A percentile compares a stretch with the other conserved stretches of the same genome.
Evolutionary conservation across 2,113 vertebrate genomes (phyloP).

Genomic region (Mionectes macconnelli): DNA sequence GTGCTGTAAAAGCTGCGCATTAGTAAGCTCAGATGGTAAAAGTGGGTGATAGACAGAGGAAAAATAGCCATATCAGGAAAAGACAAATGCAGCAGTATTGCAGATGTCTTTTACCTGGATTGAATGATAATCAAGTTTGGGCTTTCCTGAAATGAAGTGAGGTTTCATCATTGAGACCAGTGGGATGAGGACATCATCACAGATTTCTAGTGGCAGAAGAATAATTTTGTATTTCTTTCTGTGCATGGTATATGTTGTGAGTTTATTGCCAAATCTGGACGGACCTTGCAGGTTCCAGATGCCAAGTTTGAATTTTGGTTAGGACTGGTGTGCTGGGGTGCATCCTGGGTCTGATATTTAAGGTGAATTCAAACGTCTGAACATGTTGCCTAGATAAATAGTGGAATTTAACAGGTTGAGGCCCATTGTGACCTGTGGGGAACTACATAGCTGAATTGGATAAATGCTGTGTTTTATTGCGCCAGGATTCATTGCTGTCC

Average conservation of each 20-base stretch:
- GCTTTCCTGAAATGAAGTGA: background rate
- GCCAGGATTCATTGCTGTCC: constrained; percentile 44
- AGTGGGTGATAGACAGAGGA: background rate
- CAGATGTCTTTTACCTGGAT: constrained; percentile 54
- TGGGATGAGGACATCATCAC: background rate
- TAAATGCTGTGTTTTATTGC: constrained; percentile 32
- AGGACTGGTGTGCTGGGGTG: background rate
- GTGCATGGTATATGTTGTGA: background rate
- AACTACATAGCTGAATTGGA: background rate
- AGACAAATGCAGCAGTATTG: constrained; percentile 55
- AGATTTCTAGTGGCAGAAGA: background rate
- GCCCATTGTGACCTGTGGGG: background rate
- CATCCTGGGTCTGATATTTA: background rate
- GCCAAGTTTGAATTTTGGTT: constrained; percentile 10
- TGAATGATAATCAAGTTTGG: constrained; percentile 34
- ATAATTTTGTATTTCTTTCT: background rate
- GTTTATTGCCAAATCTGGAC: background rate
- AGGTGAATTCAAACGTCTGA: background rate
- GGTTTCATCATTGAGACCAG: background rate
- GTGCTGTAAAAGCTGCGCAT: background rate
- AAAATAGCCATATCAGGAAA: background rate
- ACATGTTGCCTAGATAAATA: background rate
- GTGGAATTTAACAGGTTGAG: background rate
- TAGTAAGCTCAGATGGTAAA: background rate
- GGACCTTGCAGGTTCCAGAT: background rate